phyloP scores from a whole-genome alignment of 2,113 vertebrate species.

The Okapia johnstoni region DNA sequence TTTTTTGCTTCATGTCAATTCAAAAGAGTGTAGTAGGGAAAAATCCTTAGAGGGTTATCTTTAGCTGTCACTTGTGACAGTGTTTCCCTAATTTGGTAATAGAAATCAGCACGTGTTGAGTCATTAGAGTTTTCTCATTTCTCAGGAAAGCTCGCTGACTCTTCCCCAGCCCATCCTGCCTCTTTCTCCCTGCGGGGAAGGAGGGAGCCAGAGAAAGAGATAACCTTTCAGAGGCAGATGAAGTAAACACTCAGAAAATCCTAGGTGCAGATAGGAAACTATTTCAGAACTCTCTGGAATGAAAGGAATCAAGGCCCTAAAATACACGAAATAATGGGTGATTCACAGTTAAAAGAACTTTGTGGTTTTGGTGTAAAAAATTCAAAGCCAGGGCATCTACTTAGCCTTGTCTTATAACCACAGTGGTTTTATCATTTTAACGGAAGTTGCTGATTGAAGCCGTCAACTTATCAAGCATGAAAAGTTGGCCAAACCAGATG shows the following conservation, averaged over 20 bases:
- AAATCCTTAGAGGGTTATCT: background rate
- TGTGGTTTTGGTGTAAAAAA: slow-evolving; percentile 5
- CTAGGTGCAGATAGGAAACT: background rate
- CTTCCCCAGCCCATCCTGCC: background rate
- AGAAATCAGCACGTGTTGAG: background rate
- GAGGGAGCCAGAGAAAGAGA: background rate
- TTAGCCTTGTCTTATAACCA: background rate
- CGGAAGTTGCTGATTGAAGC: background rate
- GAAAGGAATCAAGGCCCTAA: slow-evolving; percentile 13
- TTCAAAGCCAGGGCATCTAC: background rate
- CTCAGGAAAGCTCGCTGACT: background rate
- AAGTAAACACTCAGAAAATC: background rate
- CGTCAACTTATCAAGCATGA: background rate
- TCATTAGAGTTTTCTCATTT: slow-evolving; percentile 19
- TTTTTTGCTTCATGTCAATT: background rate
- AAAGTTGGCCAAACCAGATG: background rate
- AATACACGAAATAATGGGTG: background rate
- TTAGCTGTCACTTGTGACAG: background rate
- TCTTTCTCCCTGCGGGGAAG: background rate
- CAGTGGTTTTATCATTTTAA: background rate
- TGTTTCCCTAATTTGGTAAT: background rate
- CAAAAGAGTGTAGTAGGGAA: background rate
- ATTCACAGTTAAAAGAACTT: background rate
- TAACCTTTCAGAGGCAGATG: background rate
- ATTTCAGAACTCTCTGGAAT: slow-evolving; percentile 54